Conservation (phyloP, 2,113 vertebrate species). For the Hippopotamus amphibius region DNA sequence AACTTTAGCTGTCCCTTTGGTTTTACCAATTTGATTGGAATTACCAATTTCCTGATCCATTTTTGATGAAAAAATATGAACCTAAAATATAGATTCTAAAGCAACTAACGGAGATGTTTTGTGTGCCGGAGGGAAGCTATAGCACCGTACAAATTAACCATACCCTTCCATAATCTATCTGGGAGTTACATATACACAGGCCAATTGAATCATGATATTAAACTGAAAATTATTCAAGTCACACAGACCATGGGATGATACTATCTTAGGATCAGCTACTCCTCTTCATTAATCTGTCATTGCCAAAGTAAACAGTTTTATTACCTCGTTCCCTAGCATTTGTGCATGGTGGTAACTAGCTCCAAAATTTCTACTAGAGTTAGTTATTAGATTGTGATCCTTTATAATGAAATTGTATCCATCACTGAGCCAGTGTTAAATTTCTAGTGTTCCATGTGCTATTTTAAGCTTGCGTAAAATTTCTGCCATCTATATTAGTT, state of each 20-base stretch:
- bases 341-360: constrained; percentile 38
- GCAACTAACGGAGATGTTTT: constrained; percentile 9
- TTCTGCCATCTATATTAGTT: constrained; percentile 75
- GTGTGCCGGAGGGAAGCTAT: not conserved
- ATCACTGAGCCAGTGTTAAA: constrained; percentile 73
- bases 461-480: constrained; percentile 74
- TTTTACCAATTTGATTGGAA: not conserved
- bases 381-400: constrained; percentile 71
- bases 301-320: constrained; percentile 64
- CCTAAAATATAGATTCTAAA: constrained; percentile 34
- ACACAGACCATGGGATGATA: not conserved
- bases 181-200: not conserved
- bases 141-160: constrained; percentile 37
- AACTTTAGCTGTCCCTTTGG: not conserved
- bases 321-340: constrained; percentile 44
- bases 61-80: not conserved
- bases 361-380: constrained; percentile 61
- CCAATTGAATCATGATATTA: constrained; percentile 65
- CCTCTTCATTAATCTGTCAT: constrained; percentile 34
- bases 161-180: constrained; percentile 55
- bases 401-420: constrained; percentile 81
- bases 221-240: constrained; percentile 51
- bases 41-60: not conserved
- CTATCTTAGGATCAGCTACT: constrained; percentile 6
- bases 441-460: constrained; percentile 63